These are phyloP conservation scores for Protosalanx chinensis DNA, from an alignment of 2,797 vertebrate genomes.

Conservation along the genomic window DNA sequence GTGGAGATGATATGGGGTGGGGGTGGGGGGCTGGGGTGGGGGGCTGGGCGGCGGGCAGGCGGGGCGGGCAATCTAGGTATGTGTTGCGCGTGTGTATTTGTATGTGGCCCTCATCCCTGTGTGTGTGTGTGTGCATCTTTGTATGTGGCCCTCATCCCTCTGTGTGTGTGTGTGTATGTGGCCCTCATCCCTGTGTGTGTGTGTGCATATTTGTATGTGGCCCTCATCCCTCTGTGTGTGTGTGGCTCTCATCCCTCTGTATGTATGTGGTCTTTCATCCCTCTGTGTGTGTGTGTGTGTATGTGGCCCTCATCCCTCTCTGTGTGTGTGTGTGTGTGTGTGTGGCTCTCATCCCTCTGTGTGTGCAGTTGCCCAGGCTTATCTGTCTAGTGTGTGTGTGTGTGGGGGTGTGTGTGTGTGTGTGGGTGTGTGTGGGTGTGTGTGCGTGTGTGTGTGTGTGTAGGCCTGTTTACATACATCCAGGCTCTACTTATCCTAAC, in stretches of 20 bases:
- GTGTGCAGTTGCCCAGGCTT: too few species aligned
- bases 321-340: too few species aligned
- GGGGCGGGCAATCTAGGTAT: not conserved
- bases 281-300: too few species aligned
- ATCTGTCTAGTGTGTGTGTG: too few species aligned
- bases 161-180: constrained; percentile 19
- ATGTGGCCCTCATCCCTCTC: too few species aligned
- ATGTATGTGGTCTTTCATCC: too few species aligned
- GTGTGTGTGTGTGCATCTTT: not conserved
- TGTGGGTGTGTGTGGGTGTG: too few species aligned
- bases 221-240: constrained; percentile 12
- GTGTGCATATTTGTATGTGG: not conserved
- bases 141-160: not conserved
- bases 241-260: too few species aligned
- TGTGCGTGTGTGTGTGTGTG: constrained; percentile 26
- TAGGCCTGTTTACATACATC: not conserved
- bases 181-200: not conserved
- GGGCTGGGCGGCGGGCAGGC: too few species aligned
- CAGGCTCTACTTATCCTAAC: not conserved
- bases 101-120: not conserved
- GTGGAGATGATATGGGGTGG: not conserved
- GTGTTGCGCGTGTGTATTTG: not conserved
- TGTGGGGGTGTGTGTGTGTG: too few species aligned
- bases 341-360: too few species aligned
- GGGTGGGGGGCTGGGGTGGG: not conserved